phyloP scores from a whole-genome alignment of 2,888 invertebrate species.

The Diogma glabrata region DNA sequence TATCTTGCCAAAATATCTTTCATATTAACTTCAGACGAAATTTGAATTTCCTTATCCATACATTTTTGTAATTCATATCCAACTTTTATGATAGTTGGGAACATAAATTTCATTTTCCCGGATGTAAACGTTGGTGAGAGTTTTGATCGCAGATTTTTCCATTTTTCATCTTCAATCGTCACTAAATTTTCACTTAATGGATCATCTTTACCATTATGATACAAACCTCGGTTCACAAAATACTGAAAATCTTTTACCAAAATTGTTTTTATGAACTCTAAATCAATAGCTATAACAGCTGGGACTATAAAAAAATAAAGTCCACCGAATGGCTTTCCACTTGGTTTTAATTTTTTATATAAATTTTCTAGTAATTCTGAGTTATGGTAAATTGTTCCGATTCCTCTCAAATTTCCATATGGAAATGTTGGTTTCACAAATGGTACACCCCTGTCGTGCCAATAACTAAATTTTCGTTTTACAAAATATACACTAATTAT shows the following conservation, averaged over 20 bases:
- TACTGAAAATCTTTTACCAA: slow-evolving; percentile 49
- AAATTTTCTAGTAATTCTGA: too few species aligned
- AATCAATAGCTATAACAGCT: slow-evolving; percentile 47
- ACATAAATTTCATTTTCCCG: too few species aligned
- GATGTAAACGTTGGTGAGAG: slow-evolving; percentile 55
- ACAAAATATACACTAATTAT: too few species aligned
- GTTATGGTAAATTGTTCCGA: too few species aligned
- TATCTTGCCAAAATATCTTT: slow-evolving; percentile 25
- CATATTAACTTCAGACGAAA: slow-evolving; percentile 39
- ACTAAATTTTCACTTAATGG: slow-evolving; percentile 49
- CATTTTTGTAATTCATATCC: slow-evolving; percentile 41
- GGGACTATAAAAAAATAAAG: slow-evolving; percentile 50
- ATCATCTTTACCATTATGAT: slow-evolving; percentile 47
- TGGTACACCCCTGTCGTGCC: too few species aligned
- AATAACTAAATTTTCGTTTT: too few species aligned
- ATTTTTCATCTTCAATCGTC: slow-evolving; percentile 43
- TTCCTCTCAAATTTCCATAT: too few species aligned
- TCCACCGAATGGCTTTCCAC: slow-evolving; percentile 42
- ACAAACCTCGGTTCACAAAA: slow-evolving; percentile 56
- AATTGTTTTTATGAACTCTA: slow-evolving; percentile 46
- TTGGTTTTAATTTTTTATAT: too few species aligned
- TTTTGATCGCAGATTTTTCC: slow-evolving; percentile 52
- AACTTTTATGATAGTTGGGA: too few species aligned
- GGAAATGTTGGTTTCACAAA: too few species aligned
- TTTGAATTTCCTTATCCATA: slow-evolving; percentile 29